Evolutionary conservation across 2,797 vertebrate species (phyloP).

Genomic region (Labroides dimidiatus): DNA sequence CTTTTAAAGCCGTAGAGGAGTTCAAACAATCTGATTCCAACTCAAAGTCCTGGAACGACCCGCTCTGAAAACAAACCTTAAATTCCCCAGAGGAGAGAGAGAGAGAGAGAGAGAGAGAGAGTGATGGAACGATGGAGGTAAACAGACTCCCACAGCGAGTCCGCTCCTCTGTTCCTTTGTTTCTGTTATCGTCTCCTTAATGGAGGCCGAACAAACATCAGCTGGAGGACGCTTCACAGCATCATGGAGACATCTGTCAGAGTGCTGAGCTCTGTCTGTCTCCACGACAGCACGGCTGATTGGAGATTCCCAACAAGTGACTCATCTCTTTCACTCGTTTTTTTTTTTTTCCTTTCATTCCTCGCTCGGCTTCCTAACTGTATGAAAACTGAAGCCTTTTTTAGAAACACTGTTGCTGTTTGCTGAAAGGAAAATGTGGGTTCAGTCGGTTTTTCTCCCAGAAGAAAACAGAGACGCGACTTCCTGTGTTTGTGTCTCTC

Average conservation of each 20-base stretch:
- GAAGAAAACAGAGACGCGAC: no score
- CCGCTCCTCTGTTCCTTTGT: conserved; percentile 7
- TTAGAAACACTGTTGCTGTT: no score
- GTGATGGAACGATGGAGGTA: background rate
- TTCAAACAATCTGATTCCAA: background rate
- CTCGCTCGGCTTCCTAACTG: no score
- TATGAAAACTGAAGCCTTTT: no score
- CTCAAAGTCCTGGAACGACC: conserved; percentile 2
- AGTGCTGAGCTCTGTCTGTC: no score
- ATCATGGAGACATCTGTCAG: background rate
- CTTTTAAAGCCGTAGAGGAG: background rate
- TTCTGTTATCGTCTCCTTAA: conserved; percentile 31
- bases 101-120: conserved; percentile 20
- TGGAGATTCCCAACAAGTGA: background rate
- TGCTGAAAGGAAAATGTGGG: no score
- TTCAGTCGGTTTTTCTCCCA: no score
- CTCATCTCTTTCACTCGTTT: no score
- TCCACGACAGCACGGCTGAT: background rate
- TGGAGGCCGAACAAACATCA: conserved; percentile 36
- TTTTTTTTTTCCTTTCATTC: no score
- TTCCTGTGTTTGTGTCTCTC: no score
- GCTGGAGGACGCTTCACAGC: background rate
- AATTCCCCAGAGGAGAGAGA: conserved; percentile 6
- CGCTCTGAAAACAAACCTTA: background rate
- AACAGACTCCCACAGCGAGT: no score